phyloP scores from a whole-genome alignment of 2,113 vertebrate species.

The Nyctibius bracteatus region DNA sequence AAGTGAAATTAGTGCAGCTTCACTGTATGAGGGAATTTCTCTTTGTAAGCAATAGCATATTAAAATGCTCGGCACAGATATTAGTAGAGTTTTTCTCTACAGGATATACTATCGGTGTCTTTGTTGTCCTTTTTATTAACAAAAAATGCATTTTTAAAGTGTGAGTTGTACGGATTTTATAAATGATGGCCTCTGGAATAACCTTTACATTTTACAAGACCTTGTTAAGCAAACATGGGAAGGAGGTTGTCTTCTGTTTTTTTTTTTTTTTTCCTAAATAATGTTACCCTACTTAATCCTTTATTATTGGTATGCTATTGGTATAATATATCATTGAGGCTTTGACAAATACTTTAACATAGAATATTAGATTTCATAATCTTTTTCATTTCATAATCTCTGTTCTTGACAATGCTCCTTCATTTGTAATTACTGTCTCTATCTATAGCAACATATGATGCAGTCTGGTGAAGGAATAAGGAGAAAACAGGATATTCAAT shows the following conservation, averaged over 20 bases:
- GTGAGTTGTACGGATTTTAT: not conserved
- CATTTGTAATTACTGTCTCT: not conserved
- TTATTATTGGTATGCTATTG: not conserved
- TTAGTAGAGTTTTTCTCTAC: not conserved
- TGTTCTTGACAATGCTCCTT: not conserved
- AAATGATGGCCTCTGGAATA: not conserved
- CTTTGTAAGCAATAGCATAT: not conserved
- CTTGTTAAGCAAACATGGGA: not conserved
- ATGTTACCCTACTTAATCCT: not conserved
- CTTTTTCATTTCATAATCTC: not conserved
- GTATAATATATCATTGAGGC: not conserved
- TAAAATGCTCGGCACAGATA: not conserved
- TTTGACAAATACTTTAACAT: not conserved
- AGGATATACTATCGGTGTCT: not conserved
- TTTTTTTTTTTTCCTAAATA: not conserved
- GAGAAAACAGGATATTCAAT: not conserved
- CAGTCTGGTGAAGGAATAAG: not conserved
- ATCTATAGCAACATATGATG: not conserved
- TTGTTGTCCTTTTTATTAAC: not conserved
- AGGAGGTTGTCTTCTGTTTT: not conserved
- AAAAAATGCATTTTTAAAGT: not conserved
- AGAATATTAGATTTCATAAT: not conserved
- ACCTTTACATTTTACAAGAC: not conserved
- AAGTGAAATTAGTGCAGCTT: not conserved
- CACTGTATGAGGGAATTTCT: not conserved